Base-by-base conservation (phyloP, 2,888 invertebrate species). In the Thelaira solivaga region DNA sequence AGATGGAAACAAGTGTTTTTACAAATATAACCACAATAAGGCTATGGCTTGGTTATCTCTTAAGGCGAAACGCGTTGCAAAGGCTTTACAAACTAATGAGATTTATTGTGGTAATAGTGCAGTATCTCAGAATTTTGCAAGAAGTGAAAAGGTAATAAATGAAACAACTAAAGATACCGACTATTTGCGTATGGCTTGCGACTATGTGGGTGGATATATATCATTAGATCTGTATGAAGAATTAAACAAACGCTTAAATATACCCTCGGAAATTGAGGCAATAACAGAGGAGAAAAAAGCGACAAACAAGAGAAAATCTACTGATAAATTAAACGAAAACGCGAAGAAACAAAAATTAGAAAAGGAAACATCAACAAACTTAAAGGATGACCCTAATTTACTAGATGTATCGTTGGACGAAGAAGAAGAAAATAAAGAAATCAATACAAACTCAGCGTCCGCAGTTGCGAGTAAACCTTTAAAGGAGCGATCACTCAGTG, bases 21-120 rank as follows among this genome's bases (percentile, higher is more conserved):
- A 93, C 85, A 94, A 94, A 89, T 96, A 94, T 85, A 95, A 95
- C 88, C 93, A 95, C 87, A 93, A 93, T 18, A 95, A 94, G 84
- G 91, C 94, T 0, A 85, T 96, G 57, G 88, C 89, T 24, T 96
- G 96, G 96, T 89, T 96, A 26, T 91, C 93, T 80, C 90, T 91
- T n/a, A 94, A 94, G 89, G 92, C 93, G 0, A 90, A 91, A 65
- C 91, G 91, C 81, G 90, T 95, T 13, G 91, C 92, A 0, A 45
- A 69, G 0, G 67, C 81, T 0, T 69, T 88, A 0, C 84, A 83
- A 61, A 73, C 55, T 0, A 82, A 81, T 18, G 80, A 91, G 61
- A 91, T 95, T 73, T 93, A 95, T 88, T 95, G 95, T 0, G 92
- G 92, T 1, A 91, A 92, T 43, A 94, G 94, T 43, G 93, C 94